Conservation (phyloP, 2,113 vertebrate species). For the Lophochroa leadbeateri region DNA sequence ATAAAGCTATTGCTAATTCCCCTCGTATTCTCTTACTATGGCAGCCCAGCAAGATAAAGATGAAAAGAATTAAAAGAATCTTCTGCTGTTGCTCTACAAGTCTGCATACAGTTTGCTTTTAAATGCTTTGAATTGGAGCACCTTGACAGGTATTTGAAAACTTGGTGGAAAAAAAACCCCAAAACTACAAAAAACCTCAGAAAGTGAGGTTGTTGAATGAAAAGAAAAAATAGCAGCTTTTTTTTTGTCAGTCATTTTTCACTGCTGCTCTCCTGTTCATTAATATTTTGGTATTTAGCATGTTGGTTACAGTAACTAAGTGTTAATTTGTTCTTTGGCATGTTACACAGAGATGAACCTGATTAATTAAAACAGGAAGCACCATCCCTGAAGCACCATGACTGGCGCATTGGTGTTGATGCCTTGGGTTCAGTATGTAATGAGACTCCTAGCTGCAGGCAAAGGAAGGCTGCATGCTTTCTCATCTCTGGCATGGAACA, state of each 20-base stretch:
- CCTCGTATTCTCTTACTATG: constrained; percentile 36
- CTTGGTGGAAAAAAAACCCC: background rate
- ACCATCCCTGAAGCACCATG: constrained; percentile 63
- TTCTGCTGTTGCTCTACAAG: constrained; percentile 24
- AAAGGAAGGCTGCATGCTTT: constrained; percentile 71
- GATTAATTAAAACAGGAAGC: constrained; percentile 80
- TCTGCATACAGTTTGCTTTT: background rate
- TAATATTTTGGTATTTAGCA: constrained; percentile 67
- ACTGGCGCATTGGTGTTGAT: constrained; percentile 69
- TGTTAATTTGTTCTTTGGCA: constrained; percentile 81
- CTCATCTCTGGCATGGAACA: constrained; percentile 64
- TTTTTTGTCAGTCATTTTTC: background rate
- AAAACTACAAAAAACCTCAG: background rate
- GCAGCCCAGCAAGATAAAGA: constrained; percentile 34
- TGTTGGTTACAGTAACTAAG: constrained; percentile 75
- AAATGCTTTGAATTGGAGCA: constrained; percentile 40
- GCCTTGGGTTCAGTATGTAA: constrained; percentile 81
- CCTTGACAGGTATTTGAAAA: constrained; percentile 42
- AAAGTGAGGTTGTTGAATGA: background rate
- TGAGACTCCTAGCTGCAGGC: constrained; percentile 84
- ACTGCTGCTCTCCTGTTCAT: constrained; percentile 16
- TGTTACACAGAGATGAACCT: constrained; percentile 76
- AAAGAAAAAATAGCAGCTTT: background rate
- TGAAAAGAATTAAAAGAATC: constrained; percentile 34
- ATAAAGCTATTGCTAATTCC: constrained; percentile 42